These are phyloP conservation scores for Pteruthius melanotis DNA, from an alignment of 2,113 vertebrate genomes.

Conservation along the genomic window DNA sequence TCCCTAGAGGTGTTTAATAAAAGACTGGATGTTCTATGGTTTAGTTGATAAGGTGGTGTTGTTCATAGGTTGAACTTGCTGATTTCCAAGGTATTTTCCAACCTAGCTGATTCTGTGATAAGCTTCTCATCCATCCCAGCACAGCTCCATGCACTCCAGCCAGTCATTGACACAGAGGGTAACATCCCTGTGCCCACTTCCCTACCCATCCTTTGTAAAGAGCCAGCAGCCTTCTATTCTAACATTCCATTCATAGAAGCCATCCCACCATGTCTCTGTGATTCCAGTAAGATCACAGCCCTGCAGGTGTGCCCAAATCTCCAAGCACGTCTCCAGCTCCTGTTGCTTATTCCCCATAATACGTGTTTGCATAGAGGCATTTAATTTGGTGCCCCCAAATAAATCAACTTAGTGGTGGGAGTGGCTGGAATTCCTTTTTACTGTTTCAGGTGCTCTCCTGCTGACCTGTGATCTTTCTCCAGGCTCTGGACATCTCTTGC, in stretches of 20 bases:
- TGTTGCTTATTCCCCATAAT: neutral
- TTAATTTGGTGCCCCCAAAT: neutral
- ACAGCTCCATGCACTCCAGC: neutral
- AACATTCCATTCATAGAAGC: neutral
- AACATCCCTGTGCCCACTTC: neutral
- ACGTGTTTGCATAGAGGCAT: neutral
- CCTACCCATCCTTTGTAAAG: neutral
- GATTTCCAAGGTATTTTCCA: neutral
- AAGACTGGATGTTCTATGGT: neutral
- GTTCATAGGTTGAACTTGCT: neutral
- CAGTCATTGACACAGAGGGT: neutral
- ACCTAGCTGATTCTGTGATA: neutral
- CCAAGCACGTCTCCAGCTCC: neutral
- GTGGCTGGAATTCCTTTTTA: neutral
- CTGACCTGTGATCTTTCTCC: neutral
- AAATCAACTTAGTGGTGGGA: neutral
- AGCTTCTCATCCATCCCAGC: neutral
- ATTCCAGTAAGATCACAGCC: neutral
- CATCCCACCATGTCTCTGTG: neutral
- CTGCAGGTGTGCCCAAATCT: neutral
- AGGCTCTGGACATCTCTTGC: neutral
- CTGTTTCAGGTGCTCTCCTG: neutral
- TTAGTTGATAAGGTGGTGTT: neutral
- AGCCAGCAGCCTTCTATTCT: neutral
- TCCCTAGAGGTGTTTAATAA: neutral